A percentile compares a stretch with the other conserved stretches of the same genome.
phyloP scores from a whole-genome alignment of 1,140 invertebrate genomes.

The Kradibia gibbosae region DNA sequence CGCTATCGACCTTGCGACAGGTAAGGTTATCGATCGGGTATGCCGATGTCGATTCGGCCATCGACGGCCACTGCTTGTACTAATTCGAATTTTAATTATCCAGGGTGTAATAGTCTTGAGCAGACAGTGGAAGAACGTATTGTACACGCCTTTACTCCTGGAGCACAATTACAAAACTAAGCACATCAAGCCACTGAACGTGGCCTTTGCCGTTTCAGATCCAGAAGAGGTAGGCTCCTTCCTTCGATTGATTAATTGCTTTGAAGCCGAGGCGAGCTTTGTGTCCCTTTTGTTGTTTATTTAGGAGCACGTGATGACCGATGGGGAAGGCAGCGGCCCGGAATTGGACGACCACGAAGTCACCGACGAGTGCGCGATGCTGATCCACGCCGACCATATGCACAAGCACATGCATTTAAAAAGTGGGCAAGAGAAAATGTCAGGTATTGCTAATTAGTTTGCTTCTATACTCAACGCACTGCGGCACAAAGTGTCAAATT shows the following conservation, averaged over 20 bases:
- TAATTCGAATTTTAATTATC: constrained; percentile 20
- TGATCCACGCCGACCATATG: constrained; percentile 79
- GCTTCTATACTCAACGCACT: not conserved
- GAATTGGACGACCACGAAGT: constrained; percentile 80
- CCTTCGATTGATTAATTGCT: too few species aligned
- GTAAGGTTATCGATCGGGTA: constrained; percentile 68
- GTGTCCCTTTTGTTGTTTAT: constrained; percentile 54
- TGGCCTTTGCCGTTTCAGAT: constrained; percentile 89
- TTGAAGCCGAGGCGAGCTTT: too few species aligned
- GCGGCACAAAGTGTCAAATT: not conserved
- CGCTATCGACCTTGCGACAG: constrained; percentile 90
- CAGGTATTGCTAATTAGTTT: constrained; percentile 55
- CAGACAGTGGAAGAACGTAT: constrained; percentile 96
- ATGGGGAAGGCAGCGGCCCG: constrained; percentile 75
- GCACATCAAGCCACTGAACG: constrained; percentile 86
- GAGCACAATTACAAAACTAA: constrained; percentile 92
- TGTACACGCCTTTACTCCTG: constrained; percentile 92
- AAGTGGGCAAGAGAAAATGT: constrained; percentile 64
- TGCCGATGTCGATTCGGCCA: too few species aligned
- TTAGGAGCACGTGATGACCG: constrained; percentile 76
- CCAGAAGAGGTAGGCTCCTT: constrained; percentile 78
- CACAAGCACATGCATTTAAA: constrained; percentile 68
- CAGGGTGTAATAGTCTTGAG: constrained; percentile 93
- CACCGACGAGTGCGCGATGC: constrained; percentile 88
- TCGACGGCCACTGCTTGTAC: too few species aligned